These are phyloP conservation scores for Cynopterus brachyotis DNA, from an alignment of 2,113 vertebrate species.

Conservation along the genomic window DNA sequence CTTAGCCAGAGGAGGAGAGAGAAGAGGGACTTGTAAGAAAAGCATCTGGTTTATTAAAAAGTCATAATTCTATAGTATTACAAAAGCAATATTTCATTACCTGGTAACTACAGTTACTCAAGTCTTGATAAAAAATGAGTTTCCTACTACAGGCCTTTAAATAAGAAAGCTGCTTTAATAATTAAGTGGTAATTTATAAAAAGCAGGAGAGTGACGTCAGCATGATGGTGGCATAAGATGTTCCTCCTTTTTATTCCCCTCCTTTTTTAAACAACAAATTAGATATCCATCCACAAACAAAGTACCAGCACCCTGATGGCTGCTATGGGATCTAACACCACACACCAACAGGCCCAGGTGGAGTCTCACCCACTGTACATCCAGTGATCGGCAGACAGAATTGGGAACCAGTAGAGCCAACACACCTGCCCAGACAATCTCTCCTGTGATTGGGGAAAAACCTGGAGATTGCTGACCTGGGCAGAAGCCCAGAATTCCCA, in stretches of 20 bases:
- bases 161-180: neutral
- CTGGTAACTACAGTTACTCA: neutral
- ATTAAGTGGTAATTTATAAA: neutral
- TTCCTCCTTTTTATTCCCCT: neutral
- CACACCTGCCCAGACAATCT: neutral
- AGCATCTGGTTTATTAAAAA: neutral
- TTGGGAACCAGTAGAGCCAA: neutral
- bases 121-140: neutral
- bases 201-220: neutral
- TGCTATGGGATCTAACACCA: neutral
- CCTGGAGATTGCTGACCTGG: too few relatives aligned
- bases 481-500: neutral
- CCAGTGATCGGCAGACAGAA: neutral
- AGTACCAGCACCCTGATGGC: neutral
- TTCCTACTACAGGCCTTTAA: neutral
- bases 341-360: accelerated
- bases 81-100: neutral
- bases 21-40: neutral
- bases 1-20: neutral
- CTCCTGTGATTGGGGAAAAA: accelerated
- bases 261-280: neutral
- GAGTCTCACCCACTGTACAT: neutral
- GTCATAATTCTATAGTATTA: neutral
- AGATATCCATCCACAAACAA: neutral
- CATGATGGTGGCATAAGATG: neutral